These are phyloP conservation scores for Leucophenga montana DNA, from an alignment of 2,888 invertebrate genomes.

Conservation along the genomic window DNA sequence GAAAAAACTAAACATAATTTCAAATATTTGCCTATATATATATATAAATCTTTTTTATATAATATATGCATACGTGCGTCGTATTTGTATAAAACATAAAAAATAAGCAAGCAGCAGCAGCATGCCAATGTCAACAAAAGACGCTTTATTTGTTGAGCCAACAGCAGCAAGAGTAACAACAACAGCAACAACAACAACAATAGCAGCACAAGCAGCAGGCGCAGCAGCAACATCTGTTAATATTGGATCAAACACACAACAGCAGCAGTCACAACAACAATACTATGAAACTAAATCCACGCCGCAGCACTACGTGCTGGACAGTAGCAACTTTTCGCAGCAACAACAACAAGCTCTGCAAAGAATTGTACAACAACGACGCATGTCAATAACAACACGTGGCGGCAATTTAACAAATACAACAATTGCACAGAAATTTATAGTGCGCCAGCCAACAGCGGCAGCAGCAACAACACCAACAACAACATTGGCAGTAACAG, in stretches of 20 bases:
- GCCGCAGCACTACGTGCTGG: conserved; percentile 55
- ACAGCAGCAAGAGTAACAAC: conserved; percentile 28
- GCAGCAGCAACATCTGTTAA: neutral
- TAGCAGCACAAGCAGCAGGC: conserved; percentile 23
- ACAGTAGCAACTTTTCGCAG: conserved; percentile 55
- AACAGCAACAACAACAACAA: conserved; percentile 31
- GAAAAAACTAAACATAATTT: too few relatives aligned
- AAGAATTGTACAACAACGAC: conserved; percentile 58
- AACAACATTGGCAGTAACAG: conserved; percentile 8
- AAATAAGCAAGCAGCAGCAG: conserved; percentile 6
- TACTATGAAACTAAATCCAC: conserved; percentile 15
- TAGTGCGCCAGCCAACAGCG: conserved; percentile 49
- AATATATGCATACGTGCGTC: neutral
- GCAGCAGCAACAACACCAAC: conserved; percentile 43
- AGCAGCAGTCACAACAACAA: neutral
- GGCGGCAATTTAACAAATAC: conserved; percentile 9
- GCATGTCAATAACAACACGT: conserved; percentile 53
- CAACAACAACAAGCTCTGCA: conserved; percentile 57
- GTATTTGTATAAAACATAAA: neutral
- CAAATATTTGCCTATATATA: too few relatives aligned
- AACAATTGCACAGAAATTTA: conserved; percentile 47
- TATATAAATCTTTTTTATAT: too few relatives aligned
- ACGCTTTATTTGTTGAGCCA: conserved; percentile 60
- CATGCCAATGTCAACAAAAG: conserved; percentile 60
- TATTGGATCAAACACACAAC: neutral